Evolutionary conservation across 2,888 invertebrate genomes (phyloP), one percentile per base, ranked within the genome.

Genomic region (Andrena flavipes): DNA sequence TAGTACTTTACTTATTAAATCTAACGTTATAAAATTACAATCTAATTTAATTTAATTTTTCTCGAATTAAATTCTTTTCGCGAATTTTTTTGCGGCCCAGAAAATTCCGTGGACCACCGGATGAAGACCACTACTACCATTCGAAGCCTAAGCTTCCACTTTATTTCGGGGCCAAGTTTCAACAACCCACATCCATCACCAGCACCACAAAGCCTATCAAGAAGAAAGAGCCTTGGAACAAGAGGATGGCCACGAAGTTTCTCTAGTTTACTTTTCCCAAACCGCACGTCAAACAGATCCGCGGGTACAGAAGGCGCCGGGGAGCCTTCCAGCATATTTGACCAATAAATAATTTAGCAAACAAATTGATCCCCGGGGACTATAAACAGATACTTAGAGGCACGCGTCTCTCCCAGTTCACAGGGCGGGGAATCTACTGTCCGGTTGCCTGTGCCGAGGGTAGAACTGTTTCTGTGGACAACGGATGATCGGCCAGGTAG

Each of bases 381-480:
- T 93, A 94, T 94, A 94, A 94, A 94, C 94, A 94, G 94, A 94
- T 93, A 94, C 94, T 94, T 94, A 94, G 90, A 87, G 93, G 91
- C 94, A 94, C 93, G 93, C 93, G 93, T 81, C 73, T 30, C 56
- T 23, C 81, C 60, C 8, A 62, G 68, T 54, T 30, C n/a, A 16
- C 23, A 10, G 0, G 13, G 13, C 64, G 4, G 77, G 0, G 13
- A 51, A 78, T 73, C 5, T 69, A 76, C 68, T 87, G 87, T 68
- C 87, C 67, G 2, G 1, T 3, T 1, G 8, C 0, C 0, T 5
- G 20, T 6, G 2, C 16, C 13, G 4, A 6, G 0, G n/a, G 16
- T 0, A 8, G 0, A 0, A 2, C 2, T 7, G 1, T 13, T 4
- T 0, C 4, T 7, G 2, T 16, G 87, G 92, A 84, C 93, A 92